phyloP scores from a whole-genome alignment of 2,113 vertebrate species.

The Bucco capensis region DNA sequence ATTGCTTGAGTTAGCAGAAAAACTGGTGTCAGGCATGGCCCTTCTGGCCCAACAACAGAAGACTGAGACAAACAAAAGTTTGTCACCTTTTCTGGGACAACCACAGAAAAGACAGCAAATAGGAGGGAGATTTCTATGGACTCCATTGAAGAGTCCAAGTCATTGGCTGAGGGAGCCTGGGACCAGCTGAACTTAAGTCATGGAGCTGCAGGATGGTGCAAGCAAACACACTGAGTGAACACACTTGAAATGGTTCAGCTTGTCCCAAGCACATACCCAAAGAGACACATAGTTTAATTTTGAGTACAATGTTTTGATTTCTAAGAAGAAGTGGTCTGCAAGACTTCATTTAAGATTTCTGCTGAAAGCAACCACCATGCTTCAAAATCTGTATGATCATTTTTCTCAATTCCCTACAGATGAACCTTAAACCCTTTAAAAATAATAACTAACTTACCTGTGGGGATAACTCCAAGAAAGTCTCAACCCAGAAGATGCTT shows the following conservation, averaged over 20 bases:
- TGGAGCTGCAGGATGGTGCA: background rate
- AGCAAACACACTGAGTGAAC: background rate
- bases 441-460: background rate
- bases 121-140: background rate
- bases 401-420: background rate
- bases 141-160: background rate
- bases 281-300: background rate
- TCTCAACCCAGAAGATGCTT: background rate
- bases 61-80: background rate
- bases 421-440: background rate
- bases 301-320: background rate
- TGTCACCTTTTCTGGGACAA: background rate
- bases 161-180: background rate
- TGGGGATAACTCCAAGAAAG: background rate
- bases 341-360: background rate
- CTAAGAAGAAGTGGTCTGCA: background rate
- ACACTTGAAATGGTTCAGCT: background rate
- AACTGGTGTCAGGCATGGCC: background rate
- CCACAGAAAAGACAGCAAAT: background rate
- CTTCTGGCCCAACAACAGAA: background rate
- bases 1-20: background rate
- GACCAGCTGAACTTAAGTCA: background rate
- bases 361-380: background rate
- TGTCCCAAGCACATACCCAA: too few species aligned
- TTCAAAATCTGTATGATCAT: background rate